Base-by-base conservation (phyloP, 2,797 vertebrate species). In the Pachyuromys duprasi region DNA sequence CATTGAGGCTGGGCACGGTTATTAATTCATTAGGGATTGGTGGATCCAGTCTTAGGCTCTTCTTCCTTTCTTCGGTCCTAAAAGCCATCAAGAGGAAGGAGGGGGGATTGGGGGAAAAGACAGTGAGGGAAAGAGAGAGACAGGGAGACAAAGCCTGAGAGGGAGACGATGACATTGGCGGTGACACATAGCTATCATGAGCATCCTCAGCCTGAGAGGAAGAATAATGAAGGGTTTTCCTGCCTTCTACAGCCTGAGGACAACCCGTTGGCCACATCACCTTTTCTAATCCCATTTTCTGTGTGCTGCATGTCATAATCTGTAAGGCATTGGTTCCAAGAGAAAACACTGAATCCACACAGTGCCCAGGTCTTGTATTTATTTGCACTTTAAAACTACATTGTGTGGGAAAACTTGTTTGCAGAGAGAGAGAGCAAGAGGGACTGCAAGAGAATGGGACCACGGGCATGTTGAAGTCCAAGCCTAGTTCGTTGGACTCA, bases 331-430 rank as follows among this genome's bases (percentile, higher is more conserved):
- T 79, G 96, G 95, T 97, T 97, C 93, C 95, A 86, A 83, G 89
- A 11, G 69, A 84, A 96, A 97, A 95, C 92, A 90, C 80, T 9
- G 94, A 97, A 97, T 94, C 95, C 94, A 96, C 88, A 96, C 94
- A 97, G 96, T 82, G 95, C 94, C 89, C 87, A 65, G 49, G 57
- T 92, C 97, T 97, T 97, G 96, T 97, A 98, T 97, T 97, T 97
- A 96, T 97, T 97, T 97, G 96, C 96, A 98, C 97, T 97, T 97
- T 93, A 97, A 97, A 97, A 97, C 95, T 96, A 67, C 62, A 84
- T 76, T 88, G 53, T 87, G 57, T 93, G 84, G 86, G 80, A 80
- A 97, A 97, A 93, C 82, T 92, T 92, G 84, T 26, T 95, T 33
- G 20, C 96, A 76, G 63, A 60, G 42, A 18, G 42, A 18, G 1